Conservation (phyloP, 1,140 invertebrate species). For the Nephila pilipes region DNA sequence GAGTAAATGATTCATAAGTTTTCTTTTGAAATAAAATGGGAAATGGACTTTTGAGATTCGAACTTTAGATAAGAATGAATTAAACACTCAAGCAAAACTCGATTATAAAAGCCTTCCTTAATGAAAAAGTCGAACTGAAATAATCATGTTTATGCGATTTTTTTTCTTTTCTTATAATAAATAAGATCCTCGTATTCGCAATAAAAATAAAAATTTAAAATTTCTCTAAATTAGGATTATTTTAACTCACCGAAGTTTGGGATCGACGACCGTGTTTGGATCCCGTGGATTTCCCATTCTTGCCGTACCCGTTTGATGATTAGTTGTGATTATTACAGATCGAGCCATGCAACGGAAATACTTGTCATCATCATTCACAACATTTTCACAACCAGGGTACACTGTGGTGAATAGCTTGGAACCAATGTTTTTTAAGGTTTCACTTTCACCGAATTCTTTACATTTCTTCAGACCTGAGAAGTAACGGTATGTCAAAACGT, state of each 20-base stretch:
- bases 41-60: too few species aligned
- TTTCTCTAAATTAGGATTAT: too few species aligned
- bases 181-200: too few species aligned
- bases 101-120: too few species aligned
- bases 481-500: not conserved
- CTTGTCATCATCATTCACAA: conserved; percentile 88
- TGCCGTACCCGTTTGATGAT: conserved; percentile 83
- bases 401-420: conserved; percentile 87
- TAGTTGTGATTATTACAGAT: conserved; percentile 92
- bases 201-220: too few species aligned
- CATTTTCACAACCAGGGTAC: conserved; percentile 88
- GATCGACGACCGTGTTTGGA: conserved; percentile 90
- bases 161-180: too few species aligned
- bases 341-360: conserved; percentile 93
- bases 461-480: conserved; percentile 63
- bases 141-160: too few species aligned
- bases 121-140: too few species aligned
- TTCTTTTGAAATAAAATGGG: too few species aligned
- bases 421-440: conserved; percentile 83
- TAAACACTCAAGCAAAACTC: too few species aligned
- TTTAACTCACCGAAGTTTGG: conserved; percentile 83
- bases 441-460: not conserved
- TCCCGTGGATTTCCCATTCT: conserved; percentile 92
- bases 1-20: too few species aligned
- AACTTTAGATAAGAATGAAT: too few species aligned